phyloP scores from a whole-genome alignment of 2,797 vertebrate genomes.

The Enteromius unitaeniatus region DNA sequence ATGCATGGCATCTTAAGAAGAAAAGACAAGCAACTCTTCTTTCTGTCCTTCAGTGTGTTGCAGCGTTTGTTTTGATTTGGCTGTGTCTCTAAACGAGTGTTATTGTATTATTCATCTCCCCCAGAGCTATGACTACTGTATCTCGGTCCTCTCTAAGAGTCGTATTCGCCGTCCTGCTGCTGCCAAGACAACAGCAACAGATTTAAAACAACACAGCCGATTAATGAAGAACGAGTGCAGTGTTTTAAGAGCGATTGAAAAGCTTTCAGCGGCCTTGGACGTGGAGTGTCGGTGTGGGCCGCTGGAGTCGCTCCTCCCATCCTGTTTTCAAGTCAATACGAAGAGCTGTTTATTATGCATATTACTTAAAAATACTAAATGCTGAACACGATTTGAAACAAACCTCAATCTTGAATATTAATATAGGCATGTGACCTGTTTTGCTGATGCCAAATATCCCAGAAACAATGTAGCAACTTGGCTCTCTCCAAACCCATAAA shows the following conservation, averaged over 20 bases:
- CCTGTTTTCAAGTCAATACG: too few species aligned
- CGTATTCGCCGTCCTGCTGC: conserved; percentile 54
- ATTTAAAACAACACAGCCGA: conserved; percentile 45
- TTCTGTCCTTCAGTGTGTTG: conserved; percentile 1
- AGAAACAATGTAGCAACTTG: conserved; percentile 55
- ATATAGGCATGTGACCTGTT: too few species aligned
- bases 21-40: neutral
- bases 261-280: conserved; percentile 24
- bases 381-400: too few species aligned
- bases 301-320: neutral
- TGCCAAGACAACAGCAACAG: conserved; percentile 55
- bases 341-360: too few species aligned
- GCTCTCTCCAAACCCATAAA: conserved; percentile 19
- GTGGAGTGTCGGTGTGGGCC: neutral
- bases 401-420: too few species aligned
- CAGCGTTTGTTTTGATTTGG: conserved; percentile 55
- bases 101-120: conserved; percentile 63
- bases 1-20: neutral
- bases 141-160: conserved; percentile 51
- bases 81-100: conserved; percentile 48
- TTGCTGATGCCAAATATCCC: conserved; percentile 55
- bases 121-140: conserved; percentile 48
- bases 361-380: too few species aligned
- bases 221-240: conserved; percentile 54
- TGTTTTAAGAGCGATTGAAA: conserved; percentile 41